Base-by-base conservation (phyloP, 1,140 invertebrate genomes). In the Zaprionus capensis region DNA sequence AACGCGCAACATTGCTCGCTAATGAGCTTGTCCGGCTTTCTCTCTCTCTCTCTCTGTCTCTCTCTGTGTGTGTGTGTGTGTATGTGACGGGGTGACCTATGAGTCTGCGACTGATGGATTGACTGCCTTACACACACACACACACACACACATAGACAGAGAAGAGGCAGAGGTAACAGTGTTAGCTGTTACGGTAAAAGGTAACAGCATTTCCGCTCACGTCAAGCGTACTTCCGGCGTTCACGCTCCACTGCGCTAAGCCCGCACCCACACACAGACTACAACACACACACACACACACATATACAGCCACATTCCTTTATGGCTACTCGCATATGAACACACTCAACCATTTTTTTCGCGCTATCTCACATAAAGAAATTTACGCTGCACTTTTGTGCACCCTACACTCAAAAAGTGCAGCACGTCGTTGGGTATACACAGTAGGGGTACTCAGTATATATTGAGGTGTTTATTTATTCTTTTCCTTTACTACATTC, bases 121-220 rank as follows among this genome's bases (percentile, higher is more conserved):
- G 26, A n/a, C n/a, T 28, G 61, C 9, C 7, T 51, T 28, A 26
- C 53, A 26, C 9, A 67, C 31, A 14, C 11, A 34, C 22, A 20
- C 5, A 66, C 31, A 14, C 11, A 31, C 22, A 9, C 4, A 41
- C 6, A 57, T 6, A 24, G 28, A 41, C 6, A 41, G 5, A 36
- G 63, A 24, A 36, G n/a, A 15, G 62, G 53, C 36, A 51, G 17
- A 64, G 62, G 46, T 53, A 53, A 53, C 46, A 64, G 51, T 46
- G 31, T 66, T 26, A 44, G 41, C 3, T 22, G 38, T 46, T 44
- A 64, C 36, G 38, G 44, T 49, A 44, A 62, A 36, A 57, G 65
- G 46, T 74, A 73, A 69, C 65, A 46, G 49, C 71, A 74, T 74
- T 74, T 74, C 71, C 71, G 71, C 66, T 69, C 58, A 69, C 20